Conservation (phyloP, 1,140 invertebrate species). For the Holcopasites calliopsidis region DNA sequence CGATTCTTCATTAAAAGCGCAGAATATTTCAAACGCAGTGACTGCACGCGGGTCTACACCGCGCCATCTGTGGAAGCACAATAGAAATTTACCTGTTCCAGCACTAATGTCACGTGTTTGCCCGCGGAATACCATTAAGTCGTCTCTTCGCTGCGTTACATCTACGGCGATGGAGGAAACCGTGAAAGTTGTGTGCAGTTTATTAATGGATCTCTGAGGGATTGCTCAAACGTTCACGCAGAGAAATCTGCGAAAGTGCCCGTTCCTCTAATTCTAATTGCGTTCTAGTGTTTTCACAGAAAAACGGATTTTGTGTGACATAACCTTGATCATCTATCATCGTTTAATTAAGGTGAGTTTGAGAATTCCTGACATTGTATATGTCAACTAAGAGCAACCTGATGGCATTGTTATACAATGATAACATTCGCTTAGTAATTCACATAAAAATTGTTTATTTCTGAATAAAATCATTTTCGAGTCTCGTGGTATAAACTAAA, state of each 20-base stretch:
- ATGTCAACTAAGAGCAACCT: background rate
- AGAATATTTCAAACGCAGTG: background rate
- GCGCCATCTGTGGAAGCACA: background rate
- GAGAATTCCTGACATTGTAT: background rate
- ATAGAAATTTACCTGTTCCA: background rate
- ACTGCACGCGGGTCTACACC: background rate
- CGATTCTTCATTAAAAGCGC: background rate
- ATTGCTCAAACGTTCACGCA: conserved; percentile 5
- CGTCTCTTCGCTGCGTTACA: conserved; percentile 25
- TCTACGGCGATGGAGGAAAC: conserved; percentile 28
- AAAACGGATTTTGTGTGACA: conserved; percentile 21
- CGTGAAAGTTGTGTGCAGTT: conserved; percentile 57
- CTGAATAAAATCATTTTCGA: background rate
- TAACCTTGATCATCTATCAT: conserved; percentile 43
- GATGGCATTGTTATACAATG: background rate
- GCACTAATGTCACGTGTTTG: conserved; percentile 47
- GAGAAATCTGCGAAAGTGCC: conserved; percentile 18
- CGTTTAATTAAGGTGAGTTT: conserved; percentile 42
- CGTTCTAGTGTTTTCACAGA: background rate
- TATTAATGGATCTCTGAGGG: conserved; percentile 52
- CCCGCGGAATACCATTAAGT: background rate
- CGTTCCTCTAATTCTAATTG: background rate
- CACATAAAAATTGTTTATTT: background rate
- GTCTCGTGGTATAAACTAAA: background rate
- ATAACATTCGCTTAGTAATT: too few species aligned